Base-by-base conservation (phyloP, 2,888 invertebrate species). In the Pocota personata region DNA sequence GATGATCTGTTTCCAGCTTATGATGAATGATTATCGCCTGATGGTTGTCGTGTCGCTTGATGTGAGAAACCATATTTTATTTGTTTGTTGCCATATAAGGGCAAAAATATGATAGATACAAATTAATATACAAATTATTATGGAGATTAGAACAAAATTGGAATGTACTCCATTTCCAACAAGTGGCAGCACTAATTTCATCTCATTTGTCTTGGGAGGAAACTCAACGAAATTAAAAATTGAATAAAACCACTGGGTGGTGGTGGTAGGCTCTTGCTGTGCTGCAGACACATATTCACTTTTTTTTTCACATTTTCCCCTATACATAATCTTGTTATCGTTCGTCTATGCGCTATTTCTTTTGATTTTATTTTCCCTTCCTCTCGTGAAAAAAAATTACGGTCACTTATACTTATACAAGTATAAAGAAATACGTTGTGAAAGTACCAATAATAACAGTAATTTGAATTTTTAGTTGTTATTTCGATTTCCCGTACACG, bases 361-460 rank as follows among this genome's bases (percentile, higher is more conserved):
- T 30, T 30, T 16, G 14, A 16, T 55, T 16, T 32, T 16, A 16
- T 46, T 62, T 46, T 19, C 46, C 46, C 30, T 64, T 46, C 46
- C 19, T 64, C 43, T 46, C 5, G 2, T 27, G 10, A 8, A 58
- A 62, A 46, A 43, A 62, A 62, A 62, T 27, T 46, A 62, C 30
- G 62, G 62, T 30, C 62, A 62, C 43, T 7, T 4, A 62, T 16
- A 62, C 43, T 7, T 4, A 62, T 16, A 46, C 27, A 62, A 6
- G 6, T 5, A 46, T 16, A 62, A 7, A 30, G 19, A 64, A 46
- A 64, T 32, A 32, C 19, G 64, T 32, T 46, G 64, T 64, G 64
- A 64, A 64, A 64, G 64, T 64, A 64, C 30, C 43, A 62, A 46
- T 43, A 27, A 27, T 46, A 64, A 64, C 64, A 64, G 64, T 64